Base-by-base conservation (phyloP, 92 coral and sea anemone genomes). In the Heteractis magnifica region DNA sequence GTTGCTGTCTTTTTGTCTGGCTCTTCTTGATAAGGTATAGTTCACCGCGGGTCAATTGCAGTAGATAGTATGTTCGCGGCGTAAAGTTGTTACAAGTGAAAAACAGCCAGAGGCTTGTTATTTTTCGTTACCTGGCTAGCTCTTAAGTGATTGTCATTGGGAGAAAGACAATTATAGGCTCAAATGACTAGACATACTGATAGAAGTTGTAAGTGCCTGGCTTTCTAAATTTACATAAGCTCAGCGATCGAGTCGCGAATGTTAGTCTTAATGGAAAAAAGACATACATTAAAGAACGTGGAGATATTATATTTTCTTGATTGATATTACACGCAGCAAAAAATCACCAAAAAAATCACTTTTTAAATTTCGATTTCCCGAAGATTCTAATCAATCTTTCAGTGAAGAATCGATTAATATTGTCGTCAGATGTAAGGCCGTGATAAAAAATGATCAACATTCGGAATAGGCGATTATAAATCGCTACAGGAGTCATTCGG, bases 101-200 rank as follows among this genome's bases (percentile, higher is more conserved):
- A 23, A 18, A 18, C 5, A 16, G 44, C 44, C 44, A 2, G 7
- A 62, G 20, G 7, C 70, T 62, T 62, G 20, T 62, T 18, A 34
- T 62, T 23, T 18, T 62, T n/a, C 70, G 70, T 62, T 62, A 20
- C 26, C 26, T 76, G 64, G 41, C 15, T n/a, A 62, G 44, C 14
- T 75, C 58, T 2, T 52, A 52, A 76, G 78, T 50, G 58, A 76
- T 20, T 76, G 64, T 76, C 79, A 76, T 52, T 76, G 58, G 79
- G 15, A 15, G 49, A 76, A 49, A 76, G 79, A 18, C 79, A 76
- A 76, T 76, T 52, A 76, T 18, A 23, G 73, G 49, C 58, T 68
- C 23, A 62, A 58, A 58, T 58, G 64, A 10, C 70, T 62, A 62
- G 70, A 62, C 70, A 62, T n/a, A 62, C 70, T n/a, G 23, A 62